Evolutionary conservation across 1,140 invertebrate species (phyloP).

Genomic region (Philopotamus ludificatus): DNA sequence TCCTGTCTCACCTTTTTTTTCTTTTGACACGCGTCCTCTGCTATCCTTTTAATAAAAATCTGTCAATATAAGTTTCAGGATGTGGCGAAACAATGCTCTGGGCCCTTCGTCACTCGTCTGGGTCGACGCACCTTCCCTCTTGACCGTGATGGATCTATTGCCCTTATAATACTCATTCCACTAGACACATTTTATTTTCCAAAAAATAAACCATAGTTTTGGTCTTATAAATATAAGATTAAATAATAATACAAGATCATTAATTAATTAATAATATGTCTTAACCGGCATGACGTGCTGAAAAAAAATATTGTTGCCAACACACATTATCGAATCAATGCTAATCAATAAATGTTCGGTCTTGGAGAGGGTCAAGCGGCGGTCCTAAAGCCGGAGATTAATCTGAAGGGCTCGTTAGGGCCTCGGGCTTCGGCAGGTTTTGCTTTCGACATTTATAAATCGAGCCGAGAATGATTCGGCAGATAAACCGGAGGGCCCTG

Average conservation of each 20-base stretch:
- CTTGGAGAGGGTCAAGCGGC: conserved; percentile 26
- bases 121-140: not conserved
- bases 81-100: not conserved
- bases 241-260: too few relatives aligned
- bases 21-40: conserved; percentile 29
- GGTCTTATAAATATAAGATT: too few relatives aligned
- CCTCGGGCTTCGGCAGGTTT: conserved; percentile 8
- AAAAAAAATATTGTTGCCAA: not conserved
- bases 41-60: conserved; percentile 39
- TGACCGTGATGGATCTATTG: conserved; percentile 10
- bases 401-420: conserved; percentile 25
- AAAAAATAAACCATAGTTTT: too few relatives aligned
- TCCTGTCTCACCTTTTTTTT: conserved; percentile 14
- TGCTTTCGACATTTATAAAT: conserved; percentile 40
- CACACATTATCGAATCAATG: conserved; percentile 16
- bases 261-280: too few relatives aligned
- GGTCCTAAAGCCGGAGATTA: conserved; percentile 22
- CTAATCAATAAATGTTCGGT: conserved; percentile 20
- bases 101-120: not conserved
- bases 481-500: conserved; percentile 29
- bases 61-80: conserved; percentile 32
- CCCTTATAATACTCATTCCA: not conserved
- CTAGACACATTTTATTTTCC: too few relatives aligned
- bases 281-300: too few relatives aligned
- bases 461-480: conserved; percentile 37